Base-by-base conservation (phyloP, 2,113 vertebrate species). In the Hemibates koningsi region DNA sequence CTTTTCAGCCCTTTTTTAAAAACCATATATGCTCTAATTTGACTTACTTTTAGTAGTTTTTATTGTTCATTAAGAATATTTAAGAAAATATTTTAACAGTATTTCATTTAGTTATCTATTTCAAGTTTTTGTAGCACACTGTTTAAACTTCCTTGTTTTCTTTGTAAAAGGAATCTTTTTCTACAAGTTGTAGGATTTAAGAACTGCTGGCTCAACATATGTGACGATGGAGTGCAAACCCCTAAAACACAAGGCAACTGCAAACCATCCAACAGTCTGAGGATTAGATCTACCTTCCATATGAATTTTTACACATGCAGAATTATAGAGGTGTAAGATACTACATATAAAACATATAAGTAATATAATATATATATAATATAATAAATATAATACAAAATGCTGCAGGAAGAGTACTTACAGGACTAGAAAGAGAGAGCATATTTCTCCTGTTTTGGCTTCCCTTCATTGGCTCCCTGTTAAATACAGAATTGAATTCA, bases 391-490 rank as follows among this genome's bases (percentile, higher is more conserved):
- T 57, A 57, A 27, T 57, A 3, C 54, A 57, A 57, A 57, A 57
- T 57, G 54, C 12, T 57, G 24, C 54, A 57, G 54, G 1, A 57
- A 57, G 54, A 57, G 24, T 57, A 57, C 54, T 57, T 1, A 57
- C 54, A 57, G 54, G 24, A 29, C 24, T 57, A 57, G 12, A 29
- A 57, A 57, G 24, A 29, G 54, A 57, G 24, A 57, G 24, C 4
- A 29, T 1, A 57, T 57, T 57, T 1, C 24, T 57, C 50, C 50
- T n/a, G 1, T 52, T 14, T 57, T 27, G 21, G 21, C 24, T 27
- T 0, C 3, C 24, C 24, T 57, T 57, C 54, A 14, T 57, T 29
- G 7, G 54, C 54, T 57, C 0, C 54, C 54, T 57, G 54, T 57
- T 57, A 14, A 57, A 57, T 57, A 24, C 54, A 57, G 54, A 27